Evolutionary conservation across 2,113 vertebrate species (phyloP).

Genomic region (Phyllostomus hastatus): DNA sequence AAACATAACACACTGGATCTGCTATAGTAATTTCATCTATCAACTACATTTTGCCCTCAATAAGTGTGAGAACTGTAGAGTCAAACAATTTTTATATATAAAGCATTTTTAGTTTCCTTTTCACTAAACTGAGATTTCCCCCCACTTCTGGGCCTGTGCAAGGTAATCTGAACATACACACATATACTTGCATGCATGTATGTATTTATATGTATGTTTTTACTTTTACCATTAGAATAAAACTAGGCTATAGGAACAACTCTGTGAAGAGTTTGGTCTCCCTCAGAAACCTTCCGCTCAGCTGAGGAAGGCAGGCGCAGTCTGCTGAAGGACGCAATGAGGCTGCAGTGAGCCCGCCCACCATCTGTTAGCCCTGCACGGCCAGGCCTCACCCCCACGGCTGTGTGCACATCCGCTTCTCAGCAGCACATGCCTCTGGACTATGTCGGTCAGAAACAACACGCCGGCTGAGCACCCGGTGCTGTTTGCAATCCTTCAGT

Average conservation of each 20-base stretch:
- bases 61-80: not conserved
- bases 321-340: conserved; percentile 91
- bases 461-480: conserved; percentile 92
- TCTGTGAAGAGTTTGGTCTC: not conserved
- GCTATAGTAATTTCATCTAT: not conserved
- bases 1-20: not conserved
- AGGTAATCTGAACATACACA: not conserved
- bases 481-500: conserved; percentile 88
- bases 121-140: conserved; percentile 29
- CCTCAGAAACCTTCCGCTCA: conserved; percentile 69
- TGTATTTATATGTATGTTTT: not conserved
- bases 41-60: not conserved
- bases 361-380: conserved; percentile 93
- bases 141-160: not conserved
- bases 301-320: conserved; percentile 82
- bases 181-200: not conserved
- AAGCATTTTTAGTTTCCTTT: conserved; percentile 51
- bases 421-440: conserved; percentile 92
- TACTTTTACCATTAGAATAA: conserved; percentile 68
- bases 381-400: conserved; percentile 91
- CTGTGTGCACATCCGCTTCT: conserved; percentile 89
- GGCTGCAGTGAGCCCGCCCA: conserved; percentile 87
- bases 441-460: conserved; percentile 90
- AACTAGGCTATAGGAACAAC: conserved; percentile 42
- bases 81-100: conserved; percentile 17